Conservation (phyloP, 1,140 invertebrate species). For the Camponotus vicinus region DNA sequence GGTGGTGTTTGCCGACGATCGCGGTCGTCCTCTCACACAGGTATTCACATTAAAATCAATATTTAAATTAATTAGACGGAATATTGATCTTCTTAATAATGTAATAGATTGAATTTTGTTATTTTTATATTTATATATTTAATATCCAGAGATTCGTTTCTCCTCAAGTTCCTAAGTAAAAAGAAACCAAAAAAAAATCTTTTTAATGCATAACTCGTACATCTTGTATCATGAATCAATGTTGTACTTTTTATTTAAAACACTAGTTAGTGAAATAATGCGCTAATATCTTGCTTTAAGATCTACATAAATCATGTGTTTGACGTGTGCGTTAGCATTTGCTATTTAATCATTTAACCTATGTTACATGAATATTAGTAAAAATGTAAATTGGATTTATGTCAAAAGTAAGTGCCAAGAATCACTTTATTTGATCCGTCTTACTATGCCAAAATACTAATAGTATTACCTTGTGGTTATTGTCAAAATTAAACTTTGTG, state of each 20-base stretch:
- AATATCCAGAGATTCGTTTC: not conserved
- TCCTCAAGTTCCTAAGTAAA: too few relatives aligned
- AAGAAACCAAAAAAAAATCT: not conserved
- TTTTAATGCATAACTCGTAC: not conserved
- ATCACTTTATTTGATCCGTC: not conserved
- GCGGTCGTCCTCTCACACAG: constrained; percentile 94
- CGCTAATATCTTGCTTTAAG: not conserved
- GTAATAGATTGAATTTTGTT: not conserved
- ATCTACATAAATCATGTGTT: not conserved
- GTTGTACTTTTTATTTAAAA: not conserved
- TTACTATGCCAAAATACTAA: not conserved
- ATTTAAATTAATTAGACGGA: too few relatives aligned
- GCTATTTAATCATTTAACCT: not conserved
- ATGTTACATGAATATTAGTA: constrained; percentile 1
- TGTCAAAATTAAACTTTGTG: not conserved
- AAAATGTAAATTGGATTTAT: constrained; percentile 20
- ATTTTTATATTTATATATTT: not conserved
- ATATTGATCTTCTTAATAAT: not conserved
- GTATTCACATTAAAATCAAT: constrained; percentile 80
- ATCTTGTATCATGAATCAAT: not conserved
- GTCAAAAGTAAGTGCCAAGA: constrained; percentile 16
- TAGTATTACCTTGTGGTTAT: not conserved
- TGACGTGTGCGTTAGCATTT: not conserved
- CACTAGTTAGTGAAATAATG: not conserved
- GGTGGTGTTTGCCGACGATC: constrained; percentile 97